Conservation (phyloP, 2,888 invertebrate species). For the Drosophila crucigera region DNA sequence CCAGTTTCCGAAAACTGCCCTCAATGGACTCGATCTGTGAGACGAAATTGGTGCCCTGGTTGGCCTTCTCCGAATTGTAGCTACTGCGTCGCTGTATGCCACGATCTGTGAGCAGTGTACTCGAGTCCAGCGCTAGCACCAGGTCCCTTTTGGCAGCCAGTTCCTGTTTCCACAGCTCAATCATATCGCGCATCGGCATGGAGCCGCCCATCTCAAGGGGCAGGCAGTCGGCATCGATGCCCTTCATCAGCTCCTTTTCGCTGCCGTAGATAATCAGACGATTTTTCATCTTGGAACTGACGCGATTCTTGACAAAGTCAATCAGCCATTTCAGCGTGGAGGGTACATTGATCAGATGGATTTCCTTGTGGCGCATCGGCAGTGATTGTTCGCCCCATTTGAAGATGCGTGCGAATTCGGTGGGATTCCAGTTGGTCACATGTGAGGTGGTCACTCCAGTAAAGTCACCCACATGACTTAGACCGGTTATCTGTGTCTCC, state of each 20-base stretch:
- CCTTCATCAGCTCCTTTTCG: slow-evolving; percentile 87
- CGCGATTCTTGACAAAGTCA: slow-evolving; percentile 89
- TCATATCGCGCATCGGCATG: slow-evolving; percentile 90
- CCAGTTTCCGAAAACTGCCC: slow-evolving; percentile 90
- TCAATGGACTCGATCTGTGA: slow-evolving; percentile 84
- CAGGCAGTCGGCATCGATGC: slow-evolving; percentile 88
- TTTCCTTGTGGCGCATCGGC: slow-evolving; percentile 92
- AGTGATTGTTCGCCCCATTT: slow-evolving; percentile 93
- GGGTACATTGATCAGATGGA: slow-evolving; percentile 90
- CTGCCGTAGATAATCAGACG: slow-evolving; percentile 88
- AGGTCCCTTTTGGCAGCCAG: slow-evolving; percentile 87
- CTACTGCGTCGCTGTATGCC: slow-evolving; percentile 86
- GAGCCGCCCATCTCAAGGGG: slow-evolving; percentile 91
- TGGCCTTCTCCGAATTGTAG: slow-evolving; percentile 78
- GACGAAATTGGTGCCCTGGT: slow-evolving; percentile 79
- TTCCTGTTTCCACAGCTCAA: slow-evolving; percentile 89
- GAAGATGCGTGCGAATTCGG: slow-evolving; percentile 89
- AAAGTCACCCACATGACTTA: slow-evolving; percentile 90
- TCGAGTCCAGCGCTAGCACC: slow-evolving; percentile 88
- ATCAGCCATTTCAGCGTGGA: slow-evolving; percentile 90
- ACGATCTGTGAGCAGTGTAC: slow-evolving; percentile 88
- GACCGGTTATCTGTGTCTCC: slow-evolving; percentile 91
- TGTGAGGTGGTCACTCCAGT: slow-evolving; percentile 88
- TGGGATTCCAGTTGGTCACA: slow-evolving; percentile 90
- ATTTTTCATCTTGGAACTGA: slow-evolving; percentile 90